Conservation (phyloP, 2,113 vertebrate genomes). For the Platycercus adscitus region DNA sequence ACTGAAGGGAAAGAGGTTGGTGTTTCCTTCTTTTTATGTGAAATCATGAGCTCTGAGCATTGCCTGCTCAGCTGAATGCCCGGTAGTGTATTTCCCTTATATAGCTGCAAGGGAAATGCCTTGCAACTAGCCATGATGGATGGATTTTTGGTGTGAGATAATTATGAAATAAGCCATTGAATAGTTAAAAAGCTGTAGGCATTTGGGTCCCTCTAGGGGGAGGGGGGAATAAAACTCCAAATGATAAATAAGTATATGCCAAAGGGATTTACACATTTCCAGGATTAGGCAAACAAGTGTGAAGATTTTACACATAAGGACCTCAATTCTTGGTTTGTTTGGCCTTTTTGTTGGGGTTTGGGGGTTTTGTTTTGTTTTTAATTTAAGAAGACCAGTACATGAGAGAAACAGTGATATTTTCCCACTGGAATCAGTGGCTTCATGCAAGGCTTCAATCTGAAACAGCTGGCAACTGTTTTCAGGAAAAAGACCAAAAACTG, state of each 20-base stretch:
- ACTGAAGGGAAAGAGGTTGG: background rate
- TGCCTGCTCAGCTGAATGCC: background rate
- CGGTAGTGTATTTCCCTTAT: background rate
- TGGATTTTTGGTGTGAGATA: background rate
- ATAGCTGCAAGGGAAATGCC: background rate
- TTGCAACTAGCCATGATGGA: background rate
- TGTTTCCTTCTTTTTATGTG: background rate
- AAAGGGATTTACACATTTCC: background rate
- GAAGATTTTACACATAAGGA: background rate
- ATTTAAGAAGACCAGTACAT: background rate
- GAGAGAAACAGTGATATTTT: background rate
- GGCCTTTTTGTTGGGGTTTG: background rate
- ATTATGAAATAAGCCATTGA: background rate
- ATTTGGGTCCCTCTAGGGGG: background rate
- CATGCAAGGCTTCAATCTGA: background rate
- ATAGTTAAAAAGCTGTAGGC: background rate
- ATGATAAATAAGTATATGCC: no score
- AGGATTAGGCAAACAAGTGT: background rate
- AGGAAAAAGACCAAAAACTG: background rate
- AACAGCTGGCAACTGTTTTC: background rate
- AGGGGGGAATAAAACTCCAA: fast-evolving
- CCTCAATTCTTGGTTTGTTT: background rate
- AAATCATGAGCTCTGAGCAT: background rate
- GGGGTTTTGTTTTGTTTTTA: background rate
- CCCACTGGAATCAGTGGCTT: background rate